Percentiles rank a stretch among this genome's conserved stretches.
phyloP scores from a whole-genome alignment of 2,113 vertebrate species.

The Orcinus orca region DNA sequence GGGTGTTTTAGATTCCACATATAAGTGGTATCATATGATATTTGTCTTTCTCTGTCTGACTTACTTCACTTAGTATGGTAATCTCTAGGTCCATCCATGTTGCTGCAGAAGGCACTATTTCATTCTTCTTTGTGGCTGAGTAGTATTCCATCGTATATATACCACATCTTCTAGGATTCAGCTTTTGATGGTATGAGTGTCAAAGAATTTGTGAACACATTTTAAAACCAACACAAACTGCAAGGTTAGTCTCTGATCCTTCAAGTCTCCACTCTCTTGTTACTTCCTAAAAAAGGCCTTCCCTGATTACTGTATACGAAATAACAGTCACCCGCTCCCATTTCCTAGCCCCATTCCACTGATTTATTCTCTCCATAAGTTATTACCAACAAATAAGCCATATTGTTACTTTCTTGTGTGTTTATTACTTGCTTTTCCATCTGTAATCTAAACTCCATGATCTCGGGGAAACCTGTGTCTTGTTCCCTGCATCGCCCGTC shows the following conservation, averaged over 20 bases:
- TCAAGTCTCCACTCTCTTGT: not conserved
- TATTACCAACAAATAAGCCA: not conserved
- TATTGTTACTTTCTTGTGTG: not conserved
- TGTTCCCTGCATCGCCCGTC: not conserved
- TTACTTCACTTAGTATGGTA: no score
- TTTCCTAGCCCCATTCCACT: not conserved
- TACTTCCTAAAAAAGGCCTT: not conserved
- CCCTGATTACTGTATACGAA: not conserved
- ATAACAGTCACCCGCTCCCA: not conserved
- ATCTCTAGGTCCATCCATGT: no score
- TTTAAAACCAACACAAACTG: not conserved
- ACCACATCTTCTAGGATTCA: no score
- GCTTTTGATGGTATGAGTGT: not conserved
- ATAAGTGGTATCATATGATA: no score
- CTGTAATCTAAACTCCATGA: not conserved
- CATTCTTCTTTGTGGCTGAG: no score
- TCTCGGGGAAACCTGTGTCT: not conserved
- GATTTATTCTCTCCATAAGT: not conserved
- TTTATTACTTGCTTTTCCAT: not conserved
- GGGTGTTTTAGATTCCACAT: no score
- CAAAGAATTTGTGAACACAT: not conserved
- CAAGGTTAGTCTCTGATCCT: not conserved
- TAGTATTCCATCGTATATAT: no score
- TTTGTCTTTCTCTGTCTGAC: no score
- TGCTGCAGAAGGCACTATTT: no score